Conservation (phyloP, 2,888 invertebrate species). For the Odontocolon sp. region DNA sequence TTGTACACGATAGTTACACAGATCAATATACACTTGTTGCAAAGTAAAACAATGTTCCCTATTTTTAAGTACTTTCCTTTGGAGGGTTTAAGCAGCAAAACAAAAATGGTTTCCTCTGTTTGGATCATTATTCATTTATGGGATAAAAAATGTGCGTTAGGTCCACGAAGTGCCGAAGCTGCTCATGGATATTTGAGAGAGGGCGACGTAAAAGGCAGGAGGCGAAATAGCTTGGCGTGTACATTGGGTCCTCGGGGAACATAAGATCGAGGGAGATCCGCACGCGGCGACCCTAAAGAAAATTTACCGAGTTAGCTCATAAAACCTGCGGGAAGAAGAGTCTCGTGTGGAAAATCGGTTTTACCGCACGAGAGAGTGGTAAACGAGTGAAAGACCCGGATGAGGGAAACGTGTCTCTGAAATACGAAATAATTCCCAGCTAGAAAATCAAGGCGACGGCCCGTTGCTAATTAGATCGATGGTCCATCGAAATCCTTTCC, state of each 20-base stretch:
- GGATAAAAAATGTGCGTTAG: slow-evolving; percentile 55
- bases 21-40: slow-evolving; percentile 8
- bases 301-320: slow-evolving; percentile 51
- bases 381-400: neutral
- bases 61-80: slow-evolving; percentile 25
- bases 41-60: neutral
- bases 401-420: neutral
- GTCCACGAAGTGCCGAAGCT: slow-evolving; percentile 12
- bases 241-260: slow-evolving; percentile 32
- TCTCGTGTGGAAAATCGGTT: slow-evolving; percentile 48
- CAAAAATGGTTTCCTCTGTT: slow-evolving; percentile 2
- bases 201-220: slow-evolving; percentile 31
- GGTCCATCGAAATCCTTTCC: too few species aligned
- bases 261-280: slow-evolving; percentile 33
- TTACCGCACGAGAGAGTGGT: neutral
- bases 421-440: slow-evolving; percentile 27
- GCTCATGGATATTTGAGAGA: slow-evolving; percentile 56
- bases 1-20: slow-evolving; percentile 2
- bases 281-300: slow-evolving; percentile 38
- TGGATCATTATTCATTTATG: slow-evolving; percentile 49
- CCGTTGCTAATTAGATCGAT: slow-evolving; percentile 6
- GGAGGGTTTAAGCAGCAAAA: neutral
- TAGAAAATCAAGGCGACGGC: neutral
- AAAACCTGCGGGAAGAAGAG: slow-evolving; percentile 35
- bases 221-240: slow-evolving; percentile 1